A percentile compares a stretch with the other conserved stretches of the same genome.
These are phyloP conservation scores for Hormaphis cornu DNA, from an alignment of 1,140 invertebrate species.

Conservation along the genomic window DNA sequence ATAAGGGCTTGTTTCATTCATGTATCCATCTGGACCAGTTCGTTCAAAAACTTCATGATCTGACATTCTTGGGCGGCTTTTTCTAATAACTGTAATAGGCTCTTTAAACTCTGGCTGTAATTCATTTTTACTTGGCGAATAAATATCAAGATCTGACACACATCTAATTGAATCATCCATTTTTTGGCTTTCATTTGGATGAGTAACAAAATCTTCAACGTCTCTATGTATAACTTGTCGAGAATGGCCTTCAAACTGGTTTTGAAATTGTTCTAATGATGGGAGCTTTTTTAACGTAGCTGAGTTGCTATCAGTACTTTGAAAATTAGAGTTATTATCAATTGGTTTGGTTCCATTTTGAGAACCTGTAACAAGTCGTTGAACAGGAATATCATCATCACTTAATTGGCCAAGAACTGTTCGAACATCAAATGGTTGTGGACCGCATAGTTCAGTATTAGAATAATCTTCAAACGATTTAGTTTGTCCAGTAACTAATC, in stretches of 20 bases:
- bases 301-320: not conserved
- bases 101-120: constrained; percentile 6
- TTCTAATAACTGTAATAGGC: constrained; percentile 6
- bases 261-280: not conserved
- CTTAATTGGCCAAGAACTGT: constrained; percentile 57
- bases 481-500: constrained; percentile 39
- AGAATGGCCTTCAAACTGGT: constrained; percentile 14
- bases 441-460: constrained; percentile 36
- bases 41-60: constrained; percentile 29
- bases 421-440: constrained; percentile 51
- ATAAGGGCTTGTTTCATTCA: constrained; percentile 39
- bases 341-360: constrained; percentile 3
- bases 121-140: not conserved
- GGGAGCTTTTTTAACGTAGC: not conserved
- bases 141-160: constrained; percentile 9
- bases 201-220: constrained; percentile 13
- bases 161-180: not conserved
- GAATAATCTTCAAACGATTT: constrained; percentile 28
- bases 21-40: constrained; percentile 16
- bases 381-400: constrained; percentile 42
- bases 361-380: constrained; percentile 34
- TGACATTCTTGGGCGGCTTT: not conserved
- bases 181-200: not conserved
- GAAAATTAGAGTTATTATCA: not conserved
- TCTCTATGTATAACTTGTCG: constrained; percentile 26